A percentile compares a stretch with the other conserved stretches of the same genome.
These are phyloP conservation scores for Crotophaga sulcirostris DNA, from an alignment of 2,113 vertebrate genomes.

Conservation along the genomic window DNA sequence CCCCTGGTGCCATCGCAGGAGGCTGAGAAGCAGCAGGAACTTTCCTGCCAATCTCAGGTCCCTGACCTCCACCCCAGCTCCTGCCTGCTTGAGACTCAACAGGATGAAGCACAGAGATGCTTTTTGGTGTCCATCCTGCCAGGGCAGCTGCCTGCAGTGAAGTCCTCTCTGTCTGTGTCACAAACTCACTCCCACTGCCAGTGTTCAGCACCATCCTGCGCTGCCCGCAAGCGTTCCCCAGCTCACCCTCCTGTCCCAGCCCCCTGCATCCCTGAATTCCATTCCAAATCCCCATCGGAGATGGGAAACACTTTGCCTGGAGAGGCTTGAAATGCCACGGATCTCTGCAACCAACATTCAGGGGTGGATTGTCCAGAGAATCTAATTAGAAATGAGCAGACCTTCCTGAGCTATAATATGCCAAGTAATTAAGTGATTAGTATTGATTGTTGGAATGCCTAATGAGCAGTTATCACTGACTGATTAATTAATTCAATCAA, in stretches of 20 bases:
- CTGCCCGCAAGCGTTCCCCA: rapidly evolving
- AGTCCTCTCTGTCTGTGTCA: not conserved
- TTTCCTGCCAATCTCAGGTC: rapidly evolving
- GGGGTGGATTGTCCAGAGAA: not conserved
- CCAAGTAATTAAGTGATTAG: conserved; percentile 71
- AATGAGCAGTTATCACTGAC: conserved; percentile 59
- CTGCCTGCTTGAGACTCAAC: not conserved
- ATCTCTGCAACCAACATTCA: not conserved
- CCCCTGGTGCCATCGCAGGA: rapidly evolving
- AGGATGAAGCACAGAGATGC: not conserved
- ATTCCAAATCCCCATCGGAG: rapidly evolving
- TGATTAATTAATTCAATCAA: conserved; percentile 68
- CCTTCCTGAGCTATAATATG: not conserved
- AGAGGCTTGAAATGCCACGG: not conserved
- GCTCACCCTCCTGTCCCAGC: not conserved
- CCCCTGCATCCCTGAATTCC: not conserved
- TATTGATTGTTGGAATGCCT: conserved; percentile 65
- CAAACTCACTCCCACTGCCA: rapidly evolving
- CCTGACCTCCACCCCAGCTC: not conserved
- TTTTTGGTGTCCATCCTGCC: not conserved
- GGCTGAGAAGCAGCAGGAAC: not conserved
- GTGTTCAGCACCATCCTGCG: not conserved
- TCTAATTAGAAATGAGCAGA: conserved; percentile 57
- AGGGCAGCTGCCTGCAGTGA: not conserved
- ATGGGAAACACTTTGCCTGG: rapidly evolving